These are phyloP conservation scores for Cydia pomonella DNA, from an alignment of 1,140 invertebrate species.

Conservation along the genomic window DNA sequence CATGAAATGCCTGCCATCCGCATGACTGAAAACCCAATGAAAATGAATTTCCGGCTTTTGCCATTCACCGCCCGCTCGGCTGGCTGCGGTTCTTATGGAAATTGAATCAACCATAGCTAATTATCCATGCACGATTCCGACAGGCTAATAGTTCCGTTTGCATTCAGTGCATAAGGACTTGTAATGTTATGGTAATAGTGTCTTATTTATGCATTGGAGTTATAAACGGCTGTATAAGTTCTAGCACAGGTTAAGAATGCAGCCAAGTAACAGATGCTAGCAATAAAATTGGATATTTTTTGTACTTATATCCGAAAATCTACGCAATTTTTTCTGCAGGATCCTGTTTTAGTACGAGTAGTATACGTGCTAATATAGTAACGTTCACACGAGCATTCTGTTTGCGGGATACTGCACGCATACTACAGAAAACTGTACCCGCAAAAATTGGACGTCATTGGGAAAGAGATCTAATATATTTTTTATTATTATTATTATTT, in stretches of 20 bases:
- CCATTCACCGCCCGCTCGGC: not conserved
- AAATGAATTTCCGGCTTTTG: slow-evolving; percentile 28
- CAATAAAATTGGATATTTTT: too few species aligned
- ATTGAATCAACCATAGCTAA: slow-evolving; percentile 24
- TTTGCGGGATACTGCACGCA: too few species aligned
- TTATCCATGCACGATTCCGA: slow-evolving; percentile 30
- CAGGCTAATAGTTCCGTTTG: slow-evolving; percentile 27
- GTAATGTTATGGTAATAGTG: slow-evolving; percentile 10
- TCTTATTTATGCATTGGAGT: slow-evolving; percentile 29
- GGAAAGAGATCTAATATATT: too few species aligned
- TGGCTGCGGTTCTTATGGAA: slow-evolving; percentile 26
- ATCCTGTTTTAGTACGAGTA: too few species aligned
- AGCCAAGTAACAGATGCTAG: not conserved
- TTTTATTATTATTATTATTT: too few species aligned
- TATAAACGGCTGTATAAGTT: not conserved
- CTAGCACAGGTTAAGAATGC: not conserved
- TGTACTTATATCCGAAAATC: too few species aligned
- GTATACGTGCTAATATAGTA: too few species aligned
- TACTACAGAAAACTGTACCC: too few species aligned
- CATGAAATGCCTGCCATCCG: not conserved
- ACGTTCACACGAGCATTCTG: too few species aligned
- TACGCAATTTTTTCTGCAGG: too few species aligned
- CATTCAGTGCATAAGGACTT: slow-evolving; percentile 7
- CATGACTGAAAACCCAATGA: slow-evolving; percentile 26
- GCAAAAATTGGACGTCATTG: too few species aligned